Evolutionary conservation across 1,140 invertebrate genomes (phyloP), one percentile per base, ranked within the genome.

Genomic region (Penaeus japonicus): DNA sequence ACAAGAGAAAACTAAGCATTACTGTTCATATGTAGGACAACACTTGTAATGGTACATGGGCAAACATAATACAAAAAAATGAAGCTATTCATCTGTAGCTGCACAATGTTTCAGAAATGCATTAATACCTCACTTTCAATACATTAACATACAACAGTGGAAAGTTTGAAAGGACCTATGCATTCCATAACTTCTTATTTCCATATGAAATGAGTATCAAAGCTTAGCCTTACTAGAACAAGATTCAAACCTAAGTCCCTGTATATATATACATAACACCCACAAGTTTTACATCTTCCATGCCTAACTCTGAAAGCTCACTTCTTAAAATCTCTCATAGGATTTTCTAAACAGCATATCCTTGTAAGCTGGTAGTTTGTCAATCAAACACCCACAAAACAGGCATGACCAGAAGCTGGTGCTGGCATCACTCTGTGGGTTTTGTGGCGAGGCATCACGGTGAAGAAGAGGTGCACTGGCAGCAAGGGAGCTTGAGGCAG

Each of bases 361-460:
- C 57, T 83, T 83, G 59, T 83, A 83, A 65, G 81, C 81, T 32
- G 59, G 59, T 59, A 83, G 57, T 83, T 62, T 83, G 39, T 35
- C 39, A 4, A 83, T 39, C 22, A 83, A 83, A 83, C 81, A 83
- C 15, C 81, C 35, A 39, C 81, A 83, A 83, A 83, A 83, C 55
- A 83, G 59, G 59, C 81, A 83, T 65, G 81, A 83, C 81, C 81
- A 83, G 59, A 83, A 39, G 59, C 59, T 83, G 32, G 81, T 83
- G 57, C 81, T 83, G n/a, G 81, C 30, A 70, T 35, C 81, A n/a
- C 65, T 83, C 59, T 59, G 81, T 59, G 39, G 81, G n/a, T 83
- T 62, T 39, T 83, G 81, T 65, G 57, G 81, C 35, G 81, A 83
- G 81, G 81, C 81, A 83, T 83, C 81, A 65, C 39, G 81, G 81